Percentiles rank a stretch among this genome's conserved stretches.
Evolutionary conservation across 2,888 invertebrate species (phyloP).

Genomic region (Drosophila tripunctata): DNA sequence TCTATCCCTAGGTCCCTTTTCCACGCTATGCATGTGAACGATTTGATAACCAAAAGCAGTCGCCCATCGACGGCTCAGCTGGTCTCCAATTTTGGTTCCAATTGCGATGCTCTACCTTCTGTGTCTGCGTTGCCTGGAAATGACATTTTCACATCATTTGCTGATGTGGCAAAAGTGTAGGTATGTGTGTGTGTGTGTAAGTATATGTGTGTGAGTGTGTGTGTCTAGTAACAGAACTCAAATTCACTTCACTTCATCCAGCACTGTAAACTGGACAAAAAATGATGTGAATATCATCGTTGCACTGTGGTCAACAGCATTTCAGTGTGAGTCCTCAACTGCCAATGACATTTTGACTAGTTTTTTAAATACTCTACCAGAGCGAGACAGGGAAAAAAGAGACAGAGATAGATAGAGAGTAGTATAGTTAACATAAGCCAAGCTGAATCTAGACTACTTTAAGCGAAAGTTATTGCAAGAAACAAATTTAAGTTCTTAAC

Average conservation of each 20-base stretch:
- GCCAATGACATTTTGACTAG: neutral
- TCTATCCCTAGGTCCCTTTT: neutral
- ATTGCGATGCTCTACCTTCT: slow-evolving; percentile 40
- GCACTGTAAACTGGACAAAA: slow-evolving; percentile 34
- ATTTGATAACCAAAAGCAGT: slow-evolving; percentile 57
- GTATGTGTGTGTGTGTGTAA: slow-evolving; percentile 6
- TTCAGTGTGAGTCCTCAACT: slow-evolving; percentile 6
- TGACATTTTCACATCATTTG: slow-evolving; percentile 80
- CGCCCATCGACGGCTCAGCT: slow-evolving; percentile 51
- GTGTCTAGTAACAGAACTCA: slow-evolving; percentile 40
- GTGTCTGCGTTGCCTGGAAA: slow-evolving; percentile 57
- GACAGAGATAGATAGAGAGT: neutral
- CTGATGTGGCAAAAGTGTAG: slow-evolving; percentile 77
- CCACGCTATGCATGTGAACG: slow-evolving; percentile 14
- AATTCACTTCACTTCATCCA: slow-evolving; percentile 51
- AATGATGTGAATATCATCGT: slow-evolving; percentile 44
- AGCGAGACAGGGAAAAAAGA: too few species aligned
- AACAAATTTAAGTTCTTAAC: too few species aligned
- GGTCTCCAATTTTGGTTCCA: slow-evolving; percentile 57
- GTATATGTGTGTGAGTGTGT: slow-evolving; percentile 5
- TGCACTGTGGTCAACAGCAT: slow-evolving; percentile 34
- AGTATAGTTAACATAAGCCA: neutral
- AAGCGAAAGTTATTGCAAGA: too few species aligned
- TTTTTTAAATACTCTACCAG: neutral
- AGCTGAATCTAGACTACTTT: too few species aligned